Percentiles rank a stretch among this genome's conserved stretches.
Conservation (phyloP, 2,797 vertebrate genomes). For the Staurois parvus region DNA sequence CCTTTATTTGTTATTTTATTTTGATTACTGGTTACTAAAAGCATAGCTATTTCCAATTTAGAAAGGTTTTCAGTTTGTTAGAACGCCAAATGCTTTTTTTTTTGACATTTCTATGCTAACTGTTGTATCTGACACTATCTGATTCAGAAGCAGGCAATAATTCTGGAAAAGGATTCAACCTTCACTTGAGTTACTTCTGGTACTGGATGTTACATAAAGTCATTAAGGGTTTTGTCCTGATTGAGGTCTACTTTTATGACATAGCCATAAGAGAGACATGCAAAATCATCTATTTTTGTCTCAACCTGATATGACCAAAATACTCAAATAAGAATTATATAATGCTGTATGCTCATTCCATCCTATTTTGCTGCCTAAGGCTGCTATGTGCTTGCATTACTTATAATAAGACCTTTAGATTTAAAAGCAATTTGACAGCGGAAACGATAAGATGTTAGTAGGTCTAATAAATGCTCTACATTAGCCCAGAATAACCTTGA, state of each 20-base stretch:
- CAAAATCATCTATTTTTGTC: background rate
- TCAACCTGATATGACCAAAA: background rate
- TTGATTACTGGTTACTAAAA: too few species aligned
- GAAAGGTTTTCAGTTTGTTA: background rate
- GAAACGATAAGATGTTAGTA: background rate
- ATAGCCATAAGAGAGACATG: background rate
- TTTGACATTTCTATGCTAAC: background rate
- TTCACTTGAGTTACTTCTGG: background rate
- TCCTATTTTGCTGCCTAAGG: constrained; percentile 7
- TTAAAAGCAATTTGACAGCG: constrained; percentile 13
- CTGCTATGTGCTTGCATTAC: constrained; percentile 1
- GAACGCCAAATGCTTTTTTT: background rate
- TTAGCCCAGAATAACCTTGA: constrained; percentile 9
- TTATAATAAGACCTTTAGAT: constrained; percentile 16
- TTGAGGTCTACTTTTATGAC: background rate
- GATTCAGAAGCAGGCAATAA: background rate
- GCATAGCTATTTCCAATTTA: too few species aligned
- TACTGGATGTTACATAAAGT: background rate
- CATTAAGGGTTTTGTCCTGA: background rate
- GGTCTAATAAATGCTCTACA: constrained; percentile 5
- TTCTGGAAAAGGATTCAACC: background rate
- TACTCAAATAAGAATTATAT: constrained; percentile 2
- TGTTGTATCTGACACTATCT: background rate
- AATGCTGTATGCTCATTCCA: background rate
- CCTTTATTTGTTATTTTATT: too few species aligned